phyloP scores from a whole-genome alignment of 2,797 vertebrate genomes.

The Aeoliscus strigatus region DNA sequence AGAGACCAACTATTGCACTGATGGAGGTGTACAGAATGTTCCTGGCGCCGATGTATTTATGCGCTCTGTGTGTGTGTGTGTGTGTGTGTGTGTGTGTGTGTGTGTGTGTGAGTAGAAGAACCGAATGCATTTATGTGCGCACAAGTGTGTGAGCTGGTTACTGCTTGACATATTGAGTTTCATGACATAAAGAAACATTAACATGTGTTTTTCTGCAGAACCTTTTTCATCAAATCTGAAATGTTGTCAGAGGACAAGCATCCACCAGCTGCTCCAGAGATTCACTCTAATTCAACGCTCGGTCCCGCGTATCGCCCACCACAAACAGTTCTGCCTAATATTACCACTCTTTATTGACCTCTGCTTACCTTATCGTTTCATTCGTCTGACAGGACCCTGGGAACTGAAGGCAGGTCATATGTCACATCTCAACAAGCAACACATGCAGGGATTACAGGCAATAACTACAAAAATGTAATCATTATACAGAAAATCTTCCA shows the following conservation, averaged over 20 bases:
- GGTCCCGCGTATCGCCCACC: no score
- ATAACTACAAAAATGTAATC: no score
- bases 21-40: slow-evolving; percentile 66
- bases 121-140: slow-evolving; percentile 5
- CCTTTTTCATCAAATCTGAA: neutral
- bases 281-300: no score
- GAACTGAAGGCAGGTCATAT: no score
- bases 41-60: slow-evolving; percentile 42
- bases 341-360: neutral
- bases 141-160: neutral
- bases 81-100: slow-evolving; percentile 17
- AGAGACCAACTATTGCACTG: slow-evolving; percentile 43
- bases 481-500: no score
- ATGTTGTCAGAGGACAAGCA: neutral
- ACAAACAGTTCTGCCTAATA: neutral
- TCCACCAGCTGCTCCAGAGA: neutral
- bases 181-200: neutral
- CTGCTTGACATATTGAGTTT: no score
- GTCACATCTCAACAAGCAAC: neutral
- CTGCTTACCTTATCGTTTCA: no score
- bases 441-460: neutral
- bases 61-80: slow-evolving; percentile 22
- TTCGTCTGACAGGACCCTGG: no score
- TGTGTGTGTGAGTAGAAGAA: slow-evolving; percentile 1
- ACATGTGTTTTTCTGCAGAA: neutral